phyloP scores from a whole-genome alignment of 2,888 invertebrate genomes.

The Dicranocentrus wangi region DNA sequence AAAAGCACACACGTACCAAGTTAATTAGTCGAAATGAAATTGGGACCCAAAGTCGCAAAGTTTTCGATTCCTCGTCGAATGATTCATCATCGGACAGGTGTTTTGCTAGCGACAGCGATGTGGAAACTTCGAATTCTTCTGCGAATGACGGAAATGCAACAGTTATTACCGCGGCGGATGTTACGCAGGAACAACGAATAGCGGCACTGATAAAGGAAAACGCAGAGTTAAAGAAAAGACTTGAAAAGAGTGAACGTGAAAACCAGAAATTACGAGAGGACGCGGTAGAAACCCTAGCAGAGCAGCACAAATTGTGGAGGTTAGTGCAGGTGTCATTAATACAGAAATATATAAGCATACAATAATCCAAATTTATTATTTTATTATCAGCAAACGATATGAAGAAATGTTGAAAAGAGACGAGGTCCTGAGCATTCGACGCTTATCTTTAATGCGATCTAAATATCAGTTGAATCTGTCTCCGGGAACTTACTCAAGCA shows the following conservation, averaged over 20 bases:
- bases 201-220: conserved; percentile 19
- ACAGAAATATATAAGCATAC: not conserved
- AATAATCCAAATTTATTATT: not conserved
- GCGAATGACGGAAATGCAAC: not conserved
- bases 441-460: conserved; percentile 18
- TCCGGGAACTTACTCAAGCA: conserved; percentile 29
- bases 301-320: conserved; percentile 44
- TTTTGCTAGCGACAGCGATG: no score
- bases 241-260: conserved; percentile 23
- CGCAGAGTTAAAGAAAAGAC: conserved; percentile 1
- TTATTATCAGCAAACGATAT: conserved; percentile 6
- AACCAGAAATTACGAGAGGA: conserved; percentile 34
- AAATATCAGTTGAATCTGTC: not conserved
- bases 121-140: not conserved
- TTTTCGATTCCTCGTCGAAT: no score
- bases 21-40: not conserved
- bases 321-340: not conserved
- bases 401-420: not conserved
- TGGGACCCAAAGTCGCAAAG: no score
- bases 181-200: not conserved
- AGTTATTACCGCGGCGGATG: not conserved
- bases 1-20: not conserved
- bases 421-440: conserved; percentile 1
- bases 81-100: no score
- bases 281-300: conserved; percentile 30